Percentiles rank a stretch among this genome's conserved stretches.
phyloP scores from a whole-genome alignment of 2,113 vertebrate genomes.

The Dermatemys mawii region DNA sequence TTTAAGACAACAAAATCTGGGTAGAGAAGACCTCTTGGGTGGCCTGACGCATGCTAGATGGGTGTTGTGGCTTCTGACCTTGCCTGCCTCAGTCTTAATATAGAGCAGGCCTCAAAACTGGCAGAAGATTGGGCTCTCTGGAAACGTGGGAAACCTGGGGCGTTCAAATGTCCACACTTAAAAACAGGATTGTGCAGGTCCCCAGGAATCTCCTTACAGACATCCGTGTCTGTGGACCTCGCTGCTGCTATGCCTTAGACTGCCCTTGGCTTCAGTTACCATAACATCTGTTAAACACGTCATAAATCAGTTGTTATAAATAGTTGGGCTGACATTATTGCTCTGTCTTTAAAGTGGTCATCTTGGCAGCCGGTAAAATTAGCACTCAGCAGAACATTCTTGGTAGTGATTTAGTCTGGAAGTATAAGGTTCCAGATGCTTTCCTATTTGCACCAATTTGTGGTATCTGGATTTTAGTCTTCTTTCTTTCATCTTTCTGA shows the following conservation, averaged over 20 bases:
- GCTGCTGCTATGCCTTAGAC: too few relatives aligned
- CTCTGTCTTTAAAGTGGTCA: neutral
- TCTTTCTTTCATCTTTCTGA: neutral
- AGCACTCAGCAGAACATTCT: neutral
- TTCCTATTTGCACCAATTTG: neutral
- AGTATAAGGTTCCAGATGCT: neutral
- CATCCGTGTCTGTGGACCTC: neutral
- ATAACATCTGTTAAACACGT: neutral
- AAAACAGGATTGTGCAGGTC: neutral
- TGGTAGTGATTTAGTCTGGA: neutral
- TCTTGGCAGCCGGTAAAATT: neutral
- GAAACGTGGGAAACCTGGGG: neutral
- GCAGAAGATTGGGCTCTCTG: too few relatives aligned
- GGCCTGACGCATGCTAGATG: too few relatives aligned
- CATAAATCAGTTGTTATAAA: slow-evolving; percentile 37
- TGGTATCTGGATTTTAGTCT: neutral
- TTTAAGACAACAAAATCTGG: too few relatives aligned
- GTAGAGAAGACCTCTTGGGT: too few relatives aligned
- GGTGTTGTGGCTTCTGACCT: too few relatives aligned
- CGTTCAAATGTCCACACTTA: neutral
- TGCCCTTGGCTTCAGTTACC: neutral
- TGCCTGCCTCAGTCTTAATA: too few relatives aligned
- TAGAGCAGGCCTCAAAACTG: too few relatives aligned
- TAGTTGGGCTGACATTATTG: neutral
- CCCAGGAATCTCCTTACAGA: neutral